Evolutionary conservation across 2,888 invertebrate genomes (phyloP).

Genomic region (Athrips mouffetella): DNA sequence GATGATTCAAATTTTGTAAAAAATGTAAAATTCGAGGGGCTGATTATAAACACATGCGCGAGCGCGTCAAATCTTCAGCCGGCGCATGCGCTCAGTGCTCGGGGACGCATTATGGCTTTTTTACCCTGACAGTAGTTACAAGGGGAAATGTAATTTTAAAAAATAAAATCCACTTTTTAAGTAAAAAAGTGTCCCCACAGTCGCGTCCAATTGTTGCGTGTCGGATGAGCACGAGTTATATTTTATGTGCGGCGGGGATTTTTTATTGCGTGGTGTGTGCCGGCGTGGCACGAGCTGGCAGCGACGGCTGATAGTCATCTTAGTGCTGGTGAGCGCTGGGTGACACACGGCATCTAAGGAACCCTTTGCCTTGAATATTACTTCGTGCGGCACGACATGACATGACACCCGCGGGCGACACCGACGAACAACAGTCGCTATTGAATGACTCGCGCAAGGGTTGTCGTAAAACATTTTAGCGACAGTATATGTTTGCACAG

Average conservation of each 20-base stretch:
- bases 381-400: constrained; percentile 27
- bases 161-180: constrained; percentile 73
- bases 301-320: constrained; percentile 34
- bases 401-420: constrained; percentile 36
- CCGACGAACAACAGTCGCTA: constrained; percentile 23
- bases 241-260: constrained; percentile 71
- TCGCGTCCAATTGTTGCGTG: constrained; percentile 76
- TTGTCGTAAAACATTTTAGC: constrained; percentile 12
- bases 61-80: constrained; percentile 78
- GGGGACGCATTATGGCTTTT: constrained; percentile 70
- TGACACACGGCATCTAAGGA: constrained; percentile 46
- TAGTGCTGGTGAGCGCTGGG: constrained; percentile 18
- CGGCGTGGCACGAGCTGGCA: constrained; percentile 26
- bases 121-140: constrained; percentile 59
- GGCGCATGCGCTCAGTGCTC: constrained; percentile 66
- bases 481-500: constrained; percentile 30
- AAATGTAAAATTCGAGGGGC: constrained; percentile 74
- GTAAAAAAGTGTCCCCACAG: constrained; percentile 70
- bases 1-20: constrained; percentile 61
- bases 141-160: constrained; percentile 69
- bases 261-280: constrained; percentile 71
- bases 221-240: constrained; percentile 76
- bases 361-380: constrained; percentile 45
- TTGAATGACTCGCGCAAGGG: constrained; percentile 22
- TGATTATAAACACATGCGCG: constrained; percentile 76